Evolutionary conservation across 2,888 invertebrate genomes (phyloP).

Genomic region (Lycia hirtaria): DNA sequence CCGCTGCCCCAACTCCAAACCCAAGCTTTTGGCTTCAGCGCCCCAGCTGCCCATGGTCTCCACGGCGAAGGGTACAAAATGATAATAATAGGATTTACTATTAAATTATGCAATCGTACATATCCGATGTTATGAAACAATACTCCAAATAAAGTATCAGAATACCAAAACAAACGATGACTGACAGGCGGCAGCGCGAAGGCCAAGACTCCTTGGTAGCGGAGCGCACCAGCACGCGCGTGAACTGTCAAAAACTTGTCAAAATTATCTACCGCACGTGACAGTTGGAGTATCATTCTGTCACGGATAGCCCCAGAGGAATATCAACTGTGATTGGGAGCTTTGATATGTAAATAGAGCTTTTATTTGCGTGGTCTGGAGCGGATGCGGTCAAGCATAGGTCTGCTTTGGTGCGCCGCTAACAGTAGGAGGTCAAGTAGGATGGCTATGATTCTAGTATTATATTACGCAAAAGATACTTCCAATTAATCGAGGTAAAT

Average conservation of each 20-base stretch:
- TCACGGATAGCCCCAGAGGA: slow-evolving; percentile 31
- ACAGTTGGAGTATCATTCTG: slow-evolving; percentile 46
- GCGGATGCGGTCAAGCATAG: slow-evolving; percentile 56
- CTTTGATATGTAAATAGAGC: slow-evolving; percentile 34
- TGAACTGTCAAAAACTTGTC: slow-evolving; percentile 71
- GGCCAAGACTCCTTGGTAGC: slow-evolving; percentile 55
- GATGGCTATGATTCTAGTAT: slow-evolving; percentile 34
- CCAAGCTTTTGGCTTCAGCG: too few species aligned
- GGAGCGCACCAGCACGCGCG: slow-evolving; percentile 54
- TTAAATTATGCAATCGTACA: not conserved
- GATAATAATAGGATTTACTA: too few species aligned
- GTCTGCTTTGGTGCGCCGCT: slow-evolving; percentile 63
- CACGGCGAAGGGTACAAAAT: too few species aligned
- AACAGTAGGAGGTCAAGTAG: slow-evolving; percentile 65
- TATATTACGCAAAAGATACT: not conserved
- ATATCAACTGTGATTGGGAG: slow-evolving; percentile 29
- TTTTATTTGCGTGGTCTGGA: slow-evolving; percentile 46
- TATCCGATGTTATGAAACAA: slow-evolving; percentile 27
- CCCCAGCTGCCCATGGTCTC: too few species aligned
- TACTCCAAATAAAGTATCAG: slow-evolving; percentile 49
- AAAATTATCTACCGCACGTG: slow-evolving; percentile 57
- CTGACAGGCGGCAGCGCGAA: slow-evolving; percentile 50
- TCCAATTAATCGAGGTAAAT: too few species aligned
- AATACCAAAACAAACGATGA: slow-evolving; percentile 56
- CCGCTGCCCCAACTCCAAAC: too few species aligned